Evolutionary conservation across 2,113 vertebrate genomes (phyloP).

Genomic region (Percina caprodes): DNA sequence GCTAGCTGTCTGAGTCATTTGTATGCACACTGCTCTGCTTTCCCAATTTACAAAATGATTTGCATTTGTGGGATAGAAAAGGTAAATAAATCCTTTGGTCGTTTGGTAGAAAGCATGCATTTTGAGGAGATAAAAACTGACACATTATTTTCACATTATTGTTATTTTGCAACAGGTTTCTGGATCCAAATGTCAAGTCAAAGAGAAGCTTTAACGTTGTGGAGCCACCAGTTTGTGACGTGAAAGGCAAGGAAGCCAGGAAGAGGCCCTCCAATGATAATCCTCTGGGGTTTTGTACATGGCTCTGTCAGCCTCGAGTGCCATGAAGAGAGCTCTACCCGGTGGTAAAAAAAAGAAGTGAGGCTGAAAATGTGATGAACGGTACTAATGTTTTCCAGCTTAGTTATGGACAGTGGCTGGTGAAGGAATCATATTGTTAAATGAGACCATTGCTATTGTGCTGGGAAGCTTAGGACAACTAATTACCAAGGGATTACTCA

Average conservation of each 20-base stretch:
- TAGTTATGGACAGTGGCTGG: conserved; percentile 81
- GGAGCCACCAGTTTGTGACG: conserved; percentile 61
- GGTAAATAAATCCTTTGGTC: neutral
- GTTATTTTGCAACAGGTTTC: conserved; percentile 69
- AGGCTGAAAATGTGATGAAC: conserved; percentile 70
- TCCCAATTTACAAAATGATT: conserved; percentile 52
- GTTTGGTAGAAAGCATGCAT: conserved; percentile 15
- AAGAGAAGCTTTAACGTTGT: conserved; percentile 48
- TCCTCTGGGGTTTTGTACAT: conserved; percentile 31
- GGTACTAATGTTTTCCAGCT: conserved; percentile 55
- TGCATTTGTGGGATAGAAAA: conserved; percentile 29
- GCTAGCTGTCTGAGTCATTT: conserved; percentile 33
- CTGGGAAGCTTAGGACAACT: conserved; percentile 70
- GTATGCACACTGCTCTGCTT: conserved; percentile 41
- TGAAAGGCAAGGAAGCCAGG: conserved; percentile 36
- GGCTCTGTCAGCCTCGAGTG: conserved; percentile 14
- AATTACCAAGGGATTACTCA: conserved; percentile 82
- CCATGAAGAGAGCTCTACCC: conserved; percentile 65
- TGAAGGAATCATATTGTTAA: conserved; percentile 81
- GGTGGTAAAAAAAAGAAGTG: conserved; percentile 31
- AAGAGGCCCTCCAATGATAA: conserved; percentile 48
- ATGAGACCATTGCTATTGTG: conserved; percentile 75
- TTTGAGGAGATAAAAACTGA: neutral
- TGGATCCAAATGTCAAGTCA: conserved; percentile 66
- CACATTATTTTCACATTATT: conserved; percentile 42